These are phyloP conservation scores for Stenopsyche tienmushanensis DNA, from an alignment of 1,140 invertebrate genomes.

Conservation along the genomic window DNA sequence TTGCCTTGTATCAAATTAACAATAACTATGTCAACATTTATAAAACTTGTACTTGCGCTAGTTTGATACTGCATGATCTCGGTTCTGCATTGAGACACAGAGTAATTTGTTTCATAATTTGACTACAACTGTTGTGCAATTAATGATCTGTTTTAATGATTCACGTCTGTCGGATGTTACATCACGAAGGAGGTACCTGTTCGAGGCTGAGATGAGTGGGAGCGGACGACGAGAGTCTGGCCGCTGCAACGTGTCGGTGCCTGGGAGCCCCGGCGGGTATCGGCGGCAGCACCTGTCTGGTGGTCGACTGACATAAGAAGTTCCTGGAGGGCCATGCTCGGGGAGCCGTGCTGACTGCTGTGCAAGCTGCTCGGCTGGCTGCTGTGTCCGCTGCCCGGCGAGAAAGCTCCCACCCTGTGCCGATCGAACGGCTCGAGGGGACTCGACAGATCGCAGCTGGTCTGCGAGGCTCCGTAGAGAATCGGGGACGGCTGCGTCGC, in stretches of 20 bases:
- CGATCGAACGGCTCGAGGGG: slow-evolving; percentile 50
- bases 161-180: background rate
- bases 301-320: slow-evolving; percentile 53
- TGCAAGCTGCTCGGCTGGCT: slow-evolving; percentile 57
- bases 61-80: no score
- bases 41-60: no score
- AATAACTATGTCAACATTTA: no score
- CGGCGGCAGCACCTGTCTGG: slow-evolving; percentile 59
- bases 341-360: slow-evolving; percentile 54
- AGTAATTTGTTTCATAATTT: no score
- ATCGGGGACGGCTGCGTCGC: slow-evolving; percentile 49
- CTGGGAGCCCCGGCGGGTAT: slow-evolving; percentile 46
- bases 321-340: slow-evolving; percentile 57
- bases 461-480: slow-evolving; percentile 44
- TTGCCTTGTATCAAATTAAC: no score
- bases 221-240: slow-evolving; percentile 77
- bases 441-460: slow-evolving; percentile 44
- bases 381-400: slow-evolving; percentile 59
- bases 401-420: slow-evolving; percentile 54
- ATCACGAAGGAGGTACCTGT: slow-evolving; percentile 45
- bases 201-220: slow-evolving; percentile 79
- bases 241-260: slow-evolving; percentile 54
- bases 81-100: no score
- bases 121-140: background rate
- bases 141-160: background rate